Evolutionary conservation across 2,888 invertebrate genomes (phyloP), one percentile per base, ranked within the genome.

Genomic region (Eristalis tenax): DNA sequence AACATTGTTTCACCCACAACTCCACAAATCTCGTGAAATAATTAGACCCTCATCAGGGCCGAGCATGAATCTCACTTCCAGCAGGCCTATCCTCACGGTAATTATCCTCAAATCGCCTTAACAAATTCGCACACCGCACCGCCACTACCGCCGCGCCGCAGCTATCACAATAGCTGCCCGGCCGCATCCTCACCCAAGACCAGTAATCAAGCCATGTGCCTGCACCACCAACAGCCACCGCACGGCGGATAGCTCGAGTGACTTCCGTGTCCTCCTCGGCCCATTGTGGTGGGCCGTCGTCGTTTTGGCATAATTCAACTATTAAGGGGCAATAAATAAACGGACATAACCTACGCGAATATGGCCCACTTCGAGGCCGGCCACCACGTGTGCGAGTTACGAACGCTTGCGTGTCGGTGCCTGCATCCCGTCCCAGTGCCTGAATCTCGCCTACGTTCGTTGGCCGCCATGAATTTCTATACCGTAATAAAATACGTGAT

Each of bases 401-500:
- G 35, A 32, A 11, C 26, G 65, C 43, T 82, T 76, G 76, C 71
- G 18, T 73, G 69, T 77, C 43, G 32, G 32, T 61, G 63, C 50
- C 65, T 22, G 32, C 56, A 43, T 43, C 4, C 43, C 26, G 43
- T 13, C 50, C 61, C 59, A 68, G 32, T 83, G 79, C 83, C 86
- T 68, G 23, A 2, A 23, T 59, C 59, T 59, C 23, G 10, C 59
- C 32, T 32, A 2, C 32, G 2, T 5, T 32, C 26, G 79, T 73
- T 83, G 43, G 83, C 83, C 83, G 87, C 79, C 79, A 87, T 83
- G 87, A 87, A 87, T 87, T 87, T 83, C 79, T 87, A 83, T 83
- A 83, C 83, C 83, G 83, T 83, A 87, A 87, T 87, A 87, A 87
- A 87, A 83, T 87, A 87, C 87, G 87, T 87, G 87, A 87, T 87